Percentiles rank a stretch among this genome's conserved stretches.
phyloP scores from a whole-genome alignment of 2,888 invertebrate species.

The Platynereis dumerilii region DNA sequence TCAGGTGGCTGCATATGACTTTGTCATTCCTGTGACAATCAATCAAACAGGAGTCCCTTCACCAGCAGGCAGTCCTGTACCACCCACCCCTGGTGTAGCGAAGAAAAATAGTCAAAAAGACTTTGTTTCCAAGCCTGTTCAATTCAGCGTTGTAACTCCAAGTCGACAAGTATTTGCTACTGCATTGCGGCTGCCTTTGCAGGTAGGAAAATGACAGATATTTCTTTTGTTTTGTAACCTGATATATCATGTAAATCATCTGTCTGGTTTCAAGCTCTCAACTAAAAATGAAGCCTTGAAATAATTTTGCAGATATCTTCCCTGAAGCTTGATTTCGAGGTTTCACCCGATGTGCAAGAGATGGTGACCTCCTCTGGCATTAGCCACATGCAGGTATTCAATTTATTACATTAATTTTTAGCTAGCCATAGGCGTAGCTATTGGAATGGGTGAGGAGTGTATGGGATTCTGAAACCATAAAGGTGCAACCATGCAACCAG shows the following conservation, averaged over 20 bases:
- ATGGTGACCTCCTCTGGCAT: constrained; percentile 35
- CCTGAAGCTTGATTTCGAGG: constrained; percentile 52
- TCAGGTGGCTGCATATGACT: constrained; percentile 63
- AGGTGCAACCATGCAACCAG: too few relatives aligned
- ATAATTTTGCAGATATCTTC: constrained; percentile 50
- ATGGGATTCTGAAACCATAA: too few relatives aligned
- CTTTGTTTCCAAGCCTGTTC: constrained; percentile 53
- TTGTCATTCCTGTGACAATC: constrained; percentile 58
- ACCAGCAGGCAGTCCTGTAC: constrained; percentile 52
- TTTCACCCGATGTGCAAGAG: constrained; percentile 50
- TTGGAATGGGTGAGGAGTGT: too few relatives aligned
- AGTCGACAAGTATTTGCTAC: constrained; percentile 60
- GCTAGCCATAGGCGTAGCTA: too few relatives aligned
- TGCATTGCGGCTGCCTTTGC: constrained; percentile 58
- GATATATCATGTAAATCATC: too few relatives aligned
- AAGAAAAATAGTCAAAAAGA: constrained; percentile 55
- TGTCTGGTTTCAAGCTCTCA: too few relatives aligned
- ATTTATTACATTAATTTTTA: neutral
- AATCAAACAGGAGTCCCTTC: constrained; percentile 57
- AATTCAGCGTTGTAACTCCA: constrained; percentile 52
- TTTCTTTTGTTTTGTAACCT: too few relatives aligned
- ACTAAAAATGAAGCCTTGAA: too few relatives aligned
- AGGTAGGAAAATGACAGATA: too few relatives aligned
- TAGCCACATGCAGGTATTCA: constrained; percentile 40
- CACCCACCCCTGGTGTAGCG: constrained; percentile 48